Conservation (phyloP, 1,140 invertebrate genomes). For the Zaprionus davidi region DNA sequence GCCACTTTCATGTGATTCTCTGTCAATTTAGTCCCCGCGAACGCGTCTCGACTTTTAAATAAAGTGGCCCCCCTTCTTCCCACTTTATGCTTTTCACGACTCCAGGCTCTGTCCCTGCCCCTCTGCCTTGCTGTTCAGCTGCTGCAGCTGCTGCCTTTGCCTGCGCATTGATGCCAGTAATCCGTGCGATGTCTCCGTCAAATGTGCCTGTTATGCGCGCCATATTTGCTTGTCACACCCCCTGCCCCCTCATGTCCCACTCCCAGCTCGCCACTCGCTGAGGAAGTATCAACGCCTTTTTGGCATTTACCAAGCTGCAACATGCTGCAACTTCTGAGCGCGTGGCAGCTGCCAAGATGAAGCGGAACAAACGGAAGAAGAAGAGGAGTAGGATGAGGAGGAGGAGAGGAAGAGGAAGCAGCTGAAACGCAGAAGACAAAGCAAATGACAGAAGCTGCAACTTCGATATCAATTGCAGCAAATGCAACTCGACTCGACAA, state of each 20-base stretch:
- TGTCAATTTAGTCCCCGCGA: conserved; percentile 65
- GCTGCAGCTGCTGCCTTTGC: conserved; percentile 26
- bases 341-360: neutral
- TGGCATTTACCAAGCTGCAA: conserved; percentile 30
- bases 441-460: conserved; percentile 55
- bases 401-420: neutral
- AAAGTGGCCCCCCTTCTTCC: conserved; percentile 32
- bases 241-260: neutral
- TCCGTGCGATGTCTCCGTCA: conserved; percentile 64
- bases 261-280: neutral
- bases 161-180: conserved; percentile 69
- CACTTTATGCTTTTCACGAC: neutral
- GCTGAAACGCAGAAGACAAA: conserved; percentile 18
- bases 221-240: conserved; percentile 57
- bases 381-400: conserved; percentile 2
- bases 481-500: conserved; percentile 62
- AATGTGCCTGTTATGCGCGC: conserved; percentile 45
- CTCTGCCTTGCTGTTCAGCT: neutral
- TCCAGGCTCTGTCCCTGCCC: neutral
- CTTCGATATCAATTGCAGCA: conserved; percentile 77
- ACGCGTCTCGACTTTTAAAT: conserved; percentile 68
- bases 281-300: conserved; percentile 33
- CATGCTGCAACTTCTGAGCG: conserved; percentile 11
- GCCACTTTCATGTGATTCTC: conserved; percentile 68
- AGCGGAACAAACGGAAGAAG: neutral